These are phyloP conservation scores for Clanis bilineata DNA, from an alignment of 2,888 invertebrate genomes.

Conservation along the genomic window DNA sequence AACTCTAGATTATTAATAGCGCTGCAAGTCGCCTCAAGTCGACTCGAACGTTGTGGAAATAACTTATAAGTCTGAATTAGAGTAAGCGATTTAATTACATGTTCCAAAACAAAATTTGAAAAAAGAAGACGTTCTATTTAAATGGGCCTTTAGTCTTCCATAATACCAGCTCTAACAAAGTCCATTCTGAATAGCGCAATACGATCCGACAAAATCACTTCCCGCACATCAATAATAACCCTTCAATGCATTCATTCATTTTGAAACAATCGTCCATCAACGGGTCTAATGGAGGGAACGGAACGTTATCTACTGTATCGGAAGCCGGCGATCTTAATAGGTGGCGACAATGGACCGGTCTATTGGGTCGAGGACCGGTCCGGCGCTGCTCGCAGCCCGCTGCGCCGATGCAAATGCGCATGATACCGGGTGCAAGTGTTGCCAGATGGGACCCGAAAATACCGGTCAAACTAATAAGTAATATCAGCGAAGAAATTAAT, in stretches of 20 bases:
- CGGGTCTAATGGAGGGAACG: conserved; percentile 9
- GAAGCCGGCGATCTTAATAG: conserved; percentile 17
- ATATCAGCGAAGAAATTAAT: no score
- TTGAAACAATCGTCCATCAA: conserved; percentile 12
- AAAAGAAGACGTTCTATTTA: no score
- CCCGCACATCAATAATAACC: conserved; percentile 29
- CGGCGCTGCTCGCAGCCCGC: background rate
- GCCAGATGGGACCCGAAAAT: no score
- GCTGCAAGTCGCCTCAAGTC: no score
- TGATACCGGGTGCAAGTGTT: no score
- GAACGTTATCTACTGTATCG: conserved; percentile 22
- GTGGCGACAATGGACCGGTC: conserved; percentile 14
- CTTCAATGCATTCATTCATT: conserved; percentile 8
- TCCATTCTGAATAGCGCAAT: background rate
- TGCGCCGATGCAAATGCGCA: conserved; percentile 16
- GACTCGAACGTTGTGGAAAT: no score
- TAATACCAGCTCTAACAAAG: background rate
- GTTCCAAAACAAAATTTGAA: no score
- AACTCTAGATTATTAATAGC: no score
- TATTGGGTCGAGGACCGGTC: conserved; percentile 12
- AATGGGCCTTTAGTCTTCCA: background rate
- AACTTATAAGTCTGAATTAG: no score
- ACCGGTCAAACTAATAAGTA: no score
- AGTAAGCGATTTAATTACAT: no score
- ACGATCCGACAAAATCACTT: background rate